Evolutionary conservation across 1,140 invertebrate genomes (phyloP), one percentile per base, ranked within the genome.

Genomic region (Sitobion miscanthi): DNA sequence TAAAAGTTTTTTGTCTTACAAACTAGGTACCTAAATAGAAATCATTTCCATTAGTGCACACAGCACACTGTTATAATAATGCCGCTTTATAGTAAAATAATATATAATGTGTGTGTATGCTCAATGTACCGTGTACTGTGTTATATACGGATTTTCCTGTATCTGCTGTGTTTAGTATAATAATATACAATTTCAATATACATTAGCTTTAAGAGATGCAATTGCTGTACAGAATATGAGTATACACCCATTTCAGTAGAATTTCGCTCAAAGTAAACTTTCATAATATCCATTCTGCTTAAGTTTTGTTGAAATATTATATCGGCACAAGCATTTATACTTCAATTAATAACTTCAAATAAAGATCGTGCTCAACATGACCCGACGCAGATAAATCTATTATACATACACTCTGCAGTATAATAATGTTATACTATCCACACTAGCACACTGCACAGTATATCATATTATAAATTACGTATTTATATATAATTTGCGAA

Each of bases 261-360:
- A 42, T 14, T 86, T 86, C 42, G 23, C 23, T 86, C 83, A 42
- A 42, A 86, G 83, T 86, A 86, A 86, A 86, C 42, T 86, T 86
- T 86, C 38, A 45, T 45, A 86, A 42, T 25, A 86, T 25, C 23
- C 21, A 86, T 3, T 14, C 83, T 4, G 42, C 23, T 86, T 25
- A 86, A 86, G 42, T 42, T 54, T 85, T 42, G 42, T 38, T 25
- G 38, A 85, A 42, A 38, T 42, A 85, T 86, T 86, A 77, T n/a
- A n/a, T 77, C 4, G 23, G 62, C 62, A 77, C 62, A 17, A 77
- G 62, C 62, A 77, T 77, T 77, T 77, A 77, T 77, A 77, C 62
- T 77, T 77, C n/a, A 77, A 77, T n/a, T n/a, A 77, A 77, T 77
- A 20, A 77, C 62, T 77, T 77, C 30, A 77, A 77, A 77, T 77